These are phyloP conservation scores for Scaptomyza polygonia DNA, from an alignment of 2,888 invertebrate species.

Conservation along the genomic window DNA sequence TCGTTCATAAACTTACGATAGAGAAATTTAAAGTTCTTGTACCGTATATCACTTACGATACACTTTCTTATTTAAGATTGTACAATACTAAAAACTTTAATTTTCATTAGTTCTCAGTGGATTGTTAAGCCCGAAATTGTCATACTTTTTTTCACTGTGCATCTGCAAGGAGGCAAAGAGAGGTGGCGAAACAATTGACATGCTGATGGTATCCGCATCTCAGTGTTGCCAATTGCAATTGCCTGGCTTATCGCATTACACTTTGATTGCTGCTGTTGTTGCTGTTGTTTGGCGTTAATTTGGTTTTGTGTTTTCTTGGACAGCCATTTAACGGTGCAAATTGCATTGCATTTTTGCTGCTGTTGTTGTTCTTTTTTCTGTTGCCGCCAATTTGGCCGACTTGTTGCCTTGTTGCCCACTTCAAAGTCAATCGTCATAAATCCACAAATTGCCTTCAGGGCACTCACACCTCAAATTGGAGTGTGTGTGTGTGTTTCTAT, in stretches of 20 bases:
- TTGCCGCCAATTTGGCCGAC: slow-evolving; percentile 35
- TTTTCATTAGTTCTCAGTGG: neutral
- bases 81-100: neutral
- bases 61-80: neutral
- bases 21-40: too few relatives aligned
- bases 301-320: slow-evolving; percentile 69
- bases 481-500: slow-evolving; percentile 27
- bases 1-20: neutral
- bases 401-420: slow-evolving; percentile 49
- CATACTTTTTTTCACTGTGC: slow-evolving; percentile 4
- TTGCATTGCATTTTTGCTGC: slow-evolving; percentile 56
- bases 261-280: slow-evolving; percentile 54
- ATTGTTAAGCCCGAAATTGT: neutral
- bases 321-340: slow-evolving; percentile 77
- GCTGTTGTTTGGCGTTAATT: slow-evolving; percentile 66
- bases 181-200: slow-evolving; percentile 21
- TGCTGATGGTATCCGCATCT: slow-evolving; percentile 39
- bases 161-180: neutral
- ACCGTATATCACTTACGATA: neutral
- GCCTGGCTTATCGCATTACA: slow-evolving; percentile 73
- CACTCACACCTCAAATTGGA: slow-evolving; percentile 42
- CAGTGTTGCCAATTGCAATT: slow-evolving; percentile 55
- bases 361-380: slow-evolving; percentile 17
- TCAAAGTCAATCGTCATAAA: slow-evolving; percentile 70
- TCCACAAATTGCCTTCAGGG: slow-evolving; percentile 51